Conservation (phyloP, 1,140 invertebrate species). For the Drosophila willistoni region DNA sequence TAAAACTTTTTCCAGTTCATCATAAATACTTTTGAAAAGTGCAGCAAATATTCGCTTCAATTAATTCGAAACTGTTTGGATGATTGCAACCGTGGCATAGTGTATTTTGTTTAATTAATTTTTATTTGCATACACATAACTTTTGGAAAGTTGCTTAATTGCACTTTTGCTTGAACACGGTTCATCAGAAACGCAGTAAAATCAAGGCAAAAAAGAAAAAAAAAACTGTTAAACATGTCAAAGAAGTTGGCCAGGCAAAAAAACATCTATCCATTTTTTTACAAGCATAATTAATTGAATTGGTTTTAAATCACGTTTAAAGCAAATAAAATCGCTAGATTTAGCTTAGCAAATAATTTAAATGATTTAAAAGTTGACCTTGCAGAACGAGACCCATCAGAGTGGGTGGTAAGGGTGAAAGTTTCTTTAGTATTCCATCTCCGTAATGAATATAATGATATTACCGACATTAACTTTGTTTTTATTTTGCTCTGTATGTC, state of each 20-base stretch:
- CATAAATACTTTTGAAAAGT: not conserved
- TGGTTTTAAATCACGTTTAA: too few species aligned
- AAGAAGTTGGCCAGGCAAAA: constrained; percentile 5
- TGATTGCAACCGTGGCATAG: not conserved
- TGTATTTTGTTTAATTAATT: constrained; percentile 1
- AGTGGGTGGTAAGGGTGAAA: not conserved
- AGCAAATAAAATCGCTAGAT: too few species aligned
- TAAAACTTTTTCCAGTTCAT: not conserved
- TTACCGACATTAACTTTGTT: constrained; percentile 20
- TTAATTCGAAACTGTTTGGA: not conserved
- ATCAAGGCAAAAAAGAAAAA: not conserved
- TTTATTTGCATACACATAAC: not conserved
- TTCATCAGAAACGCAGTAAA: not conserved
- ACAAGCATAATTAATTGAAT: constrained; percentile 1
- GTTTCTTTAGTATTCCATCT: constrained; percentile 11
- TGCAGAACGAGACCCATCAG: too few species aligned
- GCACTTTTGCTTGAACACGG: not conserved
- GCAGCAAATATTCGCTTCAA: not conserved
- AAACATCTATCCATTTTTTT: not conserved
- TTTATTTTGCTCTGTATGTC: not conserved
- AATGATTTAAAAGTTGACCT: constrained; percentile 6
- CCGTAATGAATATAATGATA: constrained; percentile 30
- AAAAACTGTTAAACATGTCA: not conserved
- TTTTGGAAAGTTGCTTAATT: not conserved
- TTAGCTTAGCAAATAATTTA: not conserved